phyloP scores from a whole-genome alignment of 1,140 invertebrate genomes.

The Drosophila guanche region DNA sequence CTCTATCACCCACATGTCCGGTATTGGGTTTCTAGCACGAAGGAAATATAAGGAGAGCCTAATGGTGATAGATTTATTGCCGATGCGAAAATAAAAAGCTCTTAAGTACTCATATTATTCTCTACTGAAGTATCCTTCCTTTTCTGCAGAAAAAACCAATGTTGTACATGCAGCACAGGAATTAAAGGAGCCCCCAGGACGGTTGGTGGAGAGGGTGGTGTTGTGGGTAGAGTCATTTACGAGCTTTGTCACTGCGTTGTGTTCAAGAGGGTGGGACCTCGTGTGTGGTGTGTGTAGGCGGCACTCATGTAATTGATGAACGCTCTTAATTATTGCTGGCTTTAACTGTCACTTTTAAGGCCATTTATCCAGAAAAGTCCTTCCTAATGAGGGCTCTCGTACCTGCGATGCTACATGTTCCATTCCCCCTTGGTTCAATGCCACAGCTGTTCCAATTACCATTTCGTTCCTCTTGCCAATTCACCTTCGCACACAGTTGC shows the following conservation, averaged over 20 bases:
- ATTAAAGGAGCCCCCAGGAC: conserved; percentile 27
- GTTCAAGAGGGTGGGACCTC: conserved; percentile 4
- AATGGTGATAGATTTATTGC: conserved; percentile 31
- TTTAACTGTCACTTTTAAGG: conserved; percentile 52
- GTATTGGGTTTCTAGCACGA: conserved; percentile 61
- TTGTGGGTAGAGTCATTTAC: conserved; percentile 14
- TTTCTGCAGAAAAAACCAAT: conserved; percentile 24
- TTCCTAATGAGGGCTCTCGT: no score
- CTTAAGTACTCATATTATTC: conserved; percentile 59
- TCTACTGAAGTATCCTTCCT: not conserved
- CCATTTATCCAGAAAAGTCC: conserved; percentile 12
- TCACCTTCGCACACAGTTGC: conserved; percentile 39
- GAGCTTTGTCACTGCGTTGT: conserved; percentile 36
- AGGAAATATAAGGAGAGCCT: conserved; percentile 38
- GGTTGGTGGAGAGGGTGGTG: not conserved
- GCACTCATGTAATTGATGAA: conserved; percentile 56
- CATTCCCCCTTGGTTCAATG: conserved; percentile 27
- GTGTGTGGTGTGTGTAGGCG: not conserved
- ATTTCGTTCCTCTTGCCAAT: conserved; percentile 48
- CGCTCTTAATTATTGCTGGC: conserved; percentile 55
- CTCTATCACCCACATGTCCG: conserved; percentile 28
- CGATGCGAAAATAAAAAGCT: conserved; percentile 37
- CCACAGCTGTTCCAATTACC: conserved; percentile 57
- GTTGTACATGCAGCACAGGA: conserved; percentile 50
- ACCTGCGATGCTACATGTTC: no score